Base-by-base conservation (phyloP, 2,888 invertebrate species). In the Hirtodrosophila confusa region DNA sequence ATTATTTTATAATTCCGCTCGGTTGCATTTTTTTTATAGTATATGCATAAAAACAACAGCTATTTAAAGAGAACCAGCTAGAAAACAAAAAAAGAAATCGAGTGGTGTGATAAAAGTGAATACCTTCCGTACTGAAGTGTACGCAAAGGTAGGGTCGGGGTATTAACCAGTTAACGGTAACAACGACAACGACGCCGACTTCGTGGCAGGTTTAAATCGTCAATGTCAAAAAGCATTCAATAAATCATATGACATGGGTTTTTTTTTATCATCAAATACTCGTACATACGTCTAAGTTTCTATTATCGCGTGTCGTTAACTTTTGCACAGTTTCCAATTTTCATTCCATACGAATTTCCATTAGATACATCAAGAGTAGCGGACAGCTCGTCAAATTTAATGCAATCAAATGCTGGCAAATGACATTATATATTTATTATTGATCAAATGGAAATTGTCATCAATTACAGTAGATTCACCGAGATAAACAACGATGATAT, bases 401-500 rank as follows among this genome's bases (percentile, higher is more conserved):
- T 53, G 67, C 70, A 79, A 73, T 79, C 49, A 79, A 76, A 64
- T 58, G 44, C 45, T 37, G 49, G 48, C 49, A 73, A 75, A 67
- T 40, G 48, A 36, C 53, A 82, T 74, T 69, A 69, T 53, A 33
- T 55, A 69, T 53, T 58, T 51, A 33, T 55, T 80, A 80, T 83
- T 86, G 73, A 77, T 76, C 60, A 60, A 69, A 69, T 79, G 56
- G 49, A 70, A 77, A 78, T 67, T 50, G 64, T 36, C 53, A 29
- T 56, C 45, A 57, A 54, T 61, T 61, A 57, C 54, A 50, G 48
- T 50, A 58, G 62, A 66, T 67, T 40, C 56, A 55, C 37, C 55
- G 40, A 12, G 29, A 41, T 31, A 23, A 17, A 11, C 50, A 17
- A 44, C 62, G 41, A 66, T 62, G 45, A 57, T 54, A 36, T 37